Evolutionary conservation across 2,797 vertebrate species (phyloP), one percentile per base, ranked within the genome.

Genomic region (Takifugu ocellatus): DNA sequence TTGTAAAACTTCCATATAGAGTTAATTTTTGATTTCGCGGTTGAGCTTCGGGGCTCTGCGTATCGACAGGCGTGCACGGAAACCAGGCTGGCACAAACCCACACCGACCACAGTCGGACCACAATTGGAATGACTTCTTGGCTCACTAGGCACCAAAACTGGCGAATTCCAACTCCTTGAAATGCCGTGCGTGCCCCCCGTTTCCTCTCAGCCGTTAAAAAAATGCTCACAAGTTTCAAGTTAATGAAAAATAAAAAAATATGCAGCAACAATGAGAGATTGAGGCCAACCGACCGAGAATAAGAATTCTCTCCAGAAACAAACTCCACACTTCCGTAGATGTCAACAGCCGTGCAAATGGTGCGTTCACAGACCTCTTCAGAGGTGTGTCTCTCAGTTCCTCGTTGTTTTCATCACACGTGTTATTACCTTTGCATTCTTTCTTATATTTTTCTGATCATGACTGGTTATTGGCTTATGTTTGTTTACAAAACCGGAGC

Each of bases 51-150:
- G 43, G 61, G 56, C 57, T 71, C 61, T 68, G 61, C 61, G 49
- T 75, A 74, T 70, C 63, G 68, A 74, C 54, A 80, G 78, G 73
- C 70, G 53, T 44, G 54, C 39, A 25, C 65, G 39, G 48, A 78
- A 75, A 74, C 72, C 50, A 50, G 46, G 53, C 74, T 58, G 31
- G 47, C 77, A 61, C 78, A 86, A 82, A 74, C n/a, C 27, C 8
- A 6, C 53, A 72, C 58, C 57, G 54, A 66, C 56, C 66, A 79
- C 76, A 77, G 69, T 69, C 65, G 12, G 72, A 70, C 33, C 57
- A 59, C 43, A 73, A 70, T 77, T 82, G 74, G 84, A 78, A 83
- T 83, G 75, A 74, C 63, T 79, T 79, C 47, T 52, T 80, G 81
- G 61, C 68, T 82, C 79, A 79, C 66, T 80, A 63, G 64, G 52